Evolutionary conservation across 2,113 vertebrate species (phyloP), one percentile per base, ranked within the genome.

Genomic region (Strix aluco): DNA sequence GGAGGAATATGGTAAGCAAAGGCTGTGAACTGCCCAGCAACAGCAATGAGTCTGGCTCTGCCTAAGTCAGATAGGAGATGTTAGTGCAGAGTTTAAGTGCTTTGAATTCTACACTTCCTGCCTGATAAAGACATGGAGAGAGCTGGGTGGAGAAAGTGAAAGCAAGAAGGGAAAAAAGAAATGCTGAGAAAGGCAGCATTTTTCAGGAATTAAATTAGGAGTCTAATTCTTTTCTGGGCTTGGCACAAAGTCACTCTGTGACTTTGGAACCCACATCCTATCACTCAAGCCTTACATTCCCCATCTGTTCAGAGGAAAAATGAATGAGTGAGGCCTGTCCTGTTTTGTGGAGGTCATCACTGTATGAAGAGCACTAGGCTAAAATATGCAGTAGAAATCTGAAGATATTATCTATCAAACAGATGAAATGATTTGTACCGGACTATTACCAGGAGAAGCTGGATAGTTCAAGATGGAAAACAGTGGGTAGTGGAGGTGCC

Each of bases 1-100:
- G 54, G 67, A 98, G 13, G 96, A 92, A 95, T 94, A 98, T 5
- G 97, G 98, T 98, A 98, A 98, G 92, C 16, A 92, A 81, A 51
- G 23, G 6, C 21, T 70, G 30, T 30, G 52, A 94, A 78, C 15
- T 66, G 34, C 22, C 21, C 51, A 42, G 18, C 11, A 21, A 14
- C 19, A 70, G 29, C 47, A 59, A 29, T 42, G 44, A 72, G 26
- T 7, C 47, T 93, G 26, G 11, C 18, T 59, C 8, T 46, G 12
- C 17, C 15, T 44, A 38, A 52, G 14, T 61, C 22, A 79, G 23
- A 63, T 19, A 55, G 71, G 51, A 90, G 23, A 15, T 36, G 29
- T 30, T 27, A 72, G 10, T 23, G 40, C 21, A 62, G 46, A 44
- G 21, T 75, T 81, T 17, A 59, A 54, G 16, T 51, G 22, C 47